phyloP scores from a whole-genome alignment of 1,140 invertebrate genomes.

The Zaprionus africanus region DNA sequence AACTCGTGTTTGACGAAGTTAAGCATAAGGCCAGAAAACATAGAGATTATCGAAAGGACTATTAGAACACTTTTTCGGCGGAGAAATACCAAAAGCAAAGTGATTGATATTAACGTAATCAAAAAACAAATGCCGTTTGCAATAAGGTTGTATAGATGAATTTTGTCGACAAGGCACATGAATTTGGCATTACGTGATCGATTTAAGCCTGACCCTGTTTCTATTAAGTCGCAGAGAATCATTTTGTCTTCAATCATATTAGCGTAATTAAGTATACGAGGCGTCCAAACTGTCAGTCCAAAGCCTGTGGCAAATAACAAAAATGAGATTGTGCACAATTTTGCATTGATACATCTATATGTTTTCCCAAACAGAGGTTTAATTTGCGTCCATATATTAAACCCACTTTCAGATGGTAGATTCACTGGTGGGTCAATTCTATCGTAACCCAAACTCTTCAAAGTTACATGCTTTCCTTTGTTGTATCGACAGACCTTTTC shows the following conservation, averaged over 20 bases:
- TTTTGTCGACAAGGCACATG: not conserved
- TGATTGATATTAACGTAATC: not conserved
- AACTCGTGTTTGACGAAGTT: not conserved
- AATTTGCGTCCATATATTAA: not conserved
- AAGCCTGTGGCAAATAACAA: not conserved
- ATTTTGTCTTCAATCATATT: not conserved
- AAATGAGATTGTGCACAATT: not conserved
- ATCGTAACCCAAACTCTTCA: conserved; percentile 42
- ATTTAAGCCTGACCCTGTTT: not conserved
- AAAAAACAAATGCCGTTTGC: not conserved
- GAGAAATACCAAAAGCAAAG: not conserved
- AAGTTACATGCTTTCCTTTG: conserved; percentile 46
- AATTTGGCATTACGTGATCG: not conserved
- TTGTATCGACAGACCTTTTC: conserved; percentile 47
- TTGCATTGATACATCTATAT: not conserved
- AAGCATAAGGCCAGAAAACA: not conserved
- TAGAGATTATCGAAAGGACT: not conserved
- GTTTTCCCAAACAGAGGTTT: not conserved
- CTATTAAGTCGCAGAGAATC: not conserved
- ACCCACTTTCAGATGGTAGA: not conserved
- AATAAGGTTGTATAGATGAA: not conserved
- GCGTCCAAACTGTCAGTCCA: not conserved
- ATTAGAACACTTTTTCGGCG: not conserved
- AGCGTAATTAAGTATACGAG: not conserved
- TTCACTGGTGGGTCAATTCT: not conserved